Percentiles rank a stretch among this genome's conserved stretches.
phyloP scores from a whole-genome alignment of 2,888 invertebrate genomes.

The Apoderus coryli region DNA sequence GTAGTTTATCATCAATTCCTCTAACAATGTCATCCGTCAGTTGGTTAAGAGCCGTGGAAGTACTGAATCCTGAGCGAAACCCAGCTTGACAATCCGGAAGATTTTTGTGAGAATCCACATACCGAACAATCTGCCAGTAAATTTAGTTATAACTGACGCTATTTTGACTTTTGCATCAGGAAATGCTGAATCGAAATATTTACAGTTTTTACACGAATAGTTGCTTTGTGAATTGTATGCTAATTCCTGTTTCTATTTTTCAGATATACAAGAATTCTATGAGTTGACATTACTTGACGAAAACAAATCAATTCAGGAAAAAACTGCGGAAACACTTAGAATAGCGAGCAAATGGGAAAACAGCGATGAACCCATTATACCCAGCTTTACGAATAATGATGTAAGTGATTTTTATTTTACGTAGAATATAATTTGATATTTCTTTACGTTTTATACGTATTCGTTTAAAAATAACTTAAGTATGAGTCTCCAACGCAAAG shows the following conservation, averaged over 20 bases:
- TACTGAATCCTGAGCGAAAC: no score
- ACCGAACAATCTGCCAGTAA: no score
- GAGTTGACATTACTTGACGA: slow-evolving; percentile 93
- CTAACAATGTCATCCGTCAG: no score
- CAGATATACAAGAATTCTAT: slow-evolving; percentile 99
- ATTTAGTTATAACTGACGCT: slow-evolving; percentile 5
- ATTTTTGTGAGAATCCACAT: no score
- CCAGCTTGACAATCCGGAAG: no score
- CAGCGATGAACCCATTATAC: slow-evolving; percentile 46
- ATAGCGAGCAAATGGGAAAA: slow-evolving; percentile 91
- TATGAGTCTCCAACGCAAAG: no score
- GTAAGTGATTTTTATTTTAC: no score
- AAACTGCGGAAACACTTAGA: slow-evolving; percentile 87
- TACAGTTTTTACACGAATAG: slow-evolving; percentile 4
- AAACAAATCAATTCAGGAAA: slow-evolving; percentile 87
- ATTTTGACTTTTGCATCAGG: slow-evolving; percentile 1
- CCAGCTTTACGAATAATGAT: slow-evolving; percentile 43
- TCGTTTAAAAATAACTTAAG: no score
- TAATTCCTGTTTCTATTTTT: slow-evolving; percentile 14
- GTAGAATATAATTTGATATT: no score
- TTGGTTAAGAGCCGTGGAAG: no score
- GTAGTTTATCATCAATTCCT: no score
- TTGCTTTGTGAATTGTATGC: not conserved
- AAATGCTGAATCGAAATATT: not conserved
- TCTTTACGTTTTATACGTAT: no score